Evolutionary conservation across 2,113 vertebrate species (phyloP).

Genomic region (Pollachius pollachius): DNA sequence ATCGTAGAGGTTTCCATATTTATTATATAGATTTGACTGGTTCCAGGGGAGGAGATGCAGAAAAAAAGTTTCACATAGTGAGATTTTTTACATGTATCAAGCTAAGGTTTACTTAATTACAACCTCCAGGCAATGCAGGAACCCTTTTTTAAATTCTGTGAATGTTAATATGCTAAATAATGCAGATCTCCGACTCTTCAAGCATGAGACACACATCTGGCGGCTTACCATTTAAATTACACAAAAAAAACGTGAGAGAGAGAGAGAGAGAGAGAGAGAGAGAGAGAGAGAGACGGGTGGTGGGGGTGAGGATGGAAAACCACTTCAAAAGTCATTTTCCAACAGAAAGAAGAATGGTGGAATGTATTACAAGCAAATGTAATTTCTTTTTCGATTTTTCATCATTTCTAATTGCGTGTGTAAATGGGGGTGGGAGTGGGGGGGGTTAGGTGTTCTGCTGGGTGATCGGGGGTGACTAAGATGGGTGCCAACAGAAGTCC

Average conservation of each 20-base stretch:
- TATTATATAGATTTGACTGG: constrained; percentile 93
- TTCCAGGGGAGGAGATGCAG: constrained; percentile 58
- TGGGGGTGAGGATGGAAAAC: constrained; percentile 41
- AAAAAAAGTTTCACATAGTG: constrained; percentile 89
- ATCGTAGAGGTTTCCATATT: constrained; percentile 90
- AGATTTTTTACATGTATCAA: constrained; percentile 98
- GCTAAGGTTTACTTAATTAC: constrained; percentile 99
- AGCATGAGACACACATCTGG: constrained; percentile 99
- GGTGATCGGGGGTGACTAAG: constrained; percentile 53
- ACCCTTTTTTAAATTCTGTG: constrained; percentile 99
- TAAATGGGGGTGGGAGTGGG: constrained; percentile 69
- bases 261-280: not conserved
- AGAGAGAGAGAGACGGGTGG: constrained; percentile 18
- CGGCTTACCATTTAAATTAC: constrained; percentile 99
- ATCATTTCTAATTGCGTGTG: constrained; percentile 84
- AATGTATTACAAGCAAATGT: constrained; percentile 89
- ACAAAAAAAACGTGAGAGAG: constrained; percentile 54
- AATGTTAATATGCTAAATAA: constrained; percentile 99
- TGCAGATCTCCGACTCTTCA: constrained; percentile 99
- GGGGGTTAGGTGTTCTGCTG: constrained; percentile 45
- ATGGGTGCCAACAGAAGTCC: constrained; percentile 28
- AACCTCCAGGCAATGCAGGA: constrained; percentile 98
- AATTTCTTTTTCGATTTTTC: constrained; percentile 89
- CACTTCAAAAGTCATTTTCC: constrained; percentile 92
- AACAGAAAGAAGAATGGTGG: constrained; percentile 83